Base-by-base conservation (phyloP, 2,113 vertebrate genomes). In the Trogon surrucura region DNA sequence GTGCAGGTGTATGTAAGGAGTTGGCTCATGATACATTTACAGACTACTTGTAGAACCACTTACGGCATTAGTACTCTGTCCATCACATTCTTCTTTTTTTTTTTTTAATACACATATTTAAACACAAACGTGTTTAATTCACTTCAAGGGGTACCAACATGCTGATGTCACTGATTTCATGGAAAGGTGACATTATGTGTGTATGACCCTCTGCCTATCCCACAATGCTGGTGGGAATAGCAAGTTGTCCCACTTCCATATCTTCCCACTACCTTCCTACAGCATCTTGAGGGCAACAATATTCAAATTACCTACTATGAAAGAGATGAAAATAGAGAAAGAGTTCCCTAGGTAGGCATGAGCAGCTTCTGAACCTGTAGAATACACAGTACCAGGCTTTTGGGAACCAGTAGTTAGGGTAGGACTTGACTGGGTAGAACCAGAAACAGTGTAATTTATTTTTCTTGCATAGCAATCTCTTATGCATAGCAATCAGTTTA, bases 361-460 rank as follows among this genome's bases (percentile, higher is more conserved):
- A 57, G 18, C 13, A 51, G 9, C 16, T 51, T 81, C 34, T 73
- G 58, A 64, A 74, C 1, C 11, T 44, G 27, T 30, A 53, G 67
- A 32, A 44, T 54, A 21, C 23, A 38, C 13, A 51, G 23, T 38
- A 61, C 0, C 0, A 32, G 32, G 11, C 4, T 80, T 83, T 79
- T 29, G 34, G 34, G 20, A 74, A 47, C 17, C 11, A 41, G 11
- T 50, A 71, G 32, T 15, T 62, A 50, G 15, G 0, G 0, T 29
- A 62, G 44, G 34, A 66, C 11, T 3, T 1, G 4, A 0, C 2
- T 5, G 3, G 2, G 3, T 57, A 67, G 36, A 56, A 58, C 7
- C 29, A 85, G 38, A 89, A 80, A 32, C 18, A 72, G 12, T 19
- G 19, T 10, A 16, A 48, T 11, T 27, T 34, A 47, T 47, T 38